Conservation (phyloP, 2,797 vertebrate genomes). For the Loriculus beryllinus region DNA sequence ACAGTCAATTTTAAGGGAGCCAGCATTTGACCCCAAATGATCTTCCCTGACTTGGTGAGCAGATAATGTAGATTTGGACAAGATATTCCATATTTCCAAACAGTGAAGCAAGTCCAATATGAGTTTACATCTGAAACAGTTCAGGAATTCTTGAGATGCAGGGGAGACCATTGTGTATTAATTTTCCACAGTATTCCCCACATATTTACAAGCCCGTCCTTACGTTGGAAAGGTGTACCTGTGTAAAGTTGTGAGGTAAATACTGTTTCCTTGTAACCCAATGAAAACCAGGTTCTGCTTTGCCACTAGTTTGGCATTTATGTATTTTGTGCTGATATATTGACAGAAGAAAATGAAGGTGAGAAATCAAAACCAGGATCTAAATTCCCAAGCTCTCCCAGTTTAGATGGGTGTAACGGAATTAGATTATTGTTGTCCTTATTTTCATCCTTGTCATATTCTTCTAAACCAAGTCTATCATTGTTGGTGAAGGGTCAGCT, state of each 20-base stretch:
- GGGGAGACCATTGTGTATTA: neutral
- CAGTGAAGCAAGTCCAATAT: neutral
- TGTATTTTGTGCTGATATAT: neutral
- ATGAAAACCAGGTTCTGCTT: neutral
- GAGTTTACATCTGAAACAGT: neutral
- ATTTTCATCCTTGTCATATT: neutral
- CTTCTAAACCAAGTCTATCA: neutral
- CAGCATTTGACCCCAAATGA: neutral
- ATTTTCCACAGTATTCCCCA: neutral
- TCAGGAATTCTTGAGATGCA: neutral
- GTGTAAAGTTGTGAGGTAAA: neutral
- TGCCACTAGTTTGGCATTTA: neutral
- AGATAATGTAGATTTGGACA: neutral
- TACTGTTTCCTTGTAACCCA: neutral
- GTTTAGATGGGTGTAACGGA: neutral
- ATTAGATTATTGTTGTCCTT: neutral
- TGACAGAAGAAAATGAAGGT: neutral
- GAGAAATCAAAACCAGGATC: neutral
- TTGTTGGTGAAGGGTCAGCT: neutral
- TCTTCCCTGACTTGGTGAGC: neutral
- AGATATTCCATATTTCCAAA: neutral
- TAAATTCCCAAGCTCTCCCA: neutral
- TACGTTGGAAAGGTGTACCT: fast-evolving
- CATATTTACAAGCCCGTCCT: neutral
- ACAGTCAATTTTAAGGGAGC: neutral